Evolutionary conservation across 1,140 invertebrate genomes (phyloP), one percentile per base, ranked within the genome.

Genomic region (Gryon sp.): DNA sequence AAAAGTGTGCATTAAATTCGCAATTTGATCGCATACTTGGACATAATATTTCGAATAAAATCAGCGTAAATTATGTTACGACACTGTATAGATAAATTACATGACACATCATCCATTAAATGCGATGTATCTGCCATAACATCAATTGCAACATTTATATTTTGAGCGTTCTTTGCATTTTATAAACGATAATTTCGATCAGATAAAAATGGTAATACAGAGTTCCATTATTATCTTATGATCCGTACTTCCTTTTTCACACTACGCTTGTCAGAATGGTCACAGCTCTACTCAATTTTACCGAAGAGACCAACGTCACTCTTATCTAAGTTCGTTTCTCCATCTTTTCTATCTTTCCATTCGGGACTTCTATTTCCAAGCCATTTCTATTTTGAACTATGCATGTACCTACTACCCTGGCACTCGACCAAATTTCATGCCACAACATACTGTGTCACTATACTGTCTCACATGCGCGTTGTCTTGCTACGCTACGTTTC

Each of bases 301-400:
- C 28, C 59, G 53, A 76, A n/a, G n/a, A 76, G 59, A 65, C 59
- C 53, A 43, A 40, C 63, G 65, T 76, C 73, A 69, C 63, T 57
- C 41, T 41, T 46, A 30, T 62, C 52, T 70, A 30, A 69, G 53
- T 73, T 46, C 55, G 19, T 62, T 60, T 43, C 45, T 14, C 59
- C 40, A 65, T 63, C 55, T 63, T 62, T 57, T 43, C 26, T 28
- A 36, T 45, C 20, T 57, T 55, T 63, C 50, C 52, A 45, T 66
- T 65, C 40, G 34, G 62, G 66, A 48, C 36, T 55, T 36, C 57
- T 24, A 48, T 46, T 34, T 66, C 66, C 52, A 65, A 60, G 52
- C 63, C 50, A 78, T 68, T 76, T 59, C 65, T 76, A 70, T 76
- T 76, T 76, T 57, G 63, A 68, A 76, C 63, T 65, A 76, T 75